phyloP scores from a whole-genome alignment of 64 coral and sea anemone species.

The Montipora cactus region DNA sequence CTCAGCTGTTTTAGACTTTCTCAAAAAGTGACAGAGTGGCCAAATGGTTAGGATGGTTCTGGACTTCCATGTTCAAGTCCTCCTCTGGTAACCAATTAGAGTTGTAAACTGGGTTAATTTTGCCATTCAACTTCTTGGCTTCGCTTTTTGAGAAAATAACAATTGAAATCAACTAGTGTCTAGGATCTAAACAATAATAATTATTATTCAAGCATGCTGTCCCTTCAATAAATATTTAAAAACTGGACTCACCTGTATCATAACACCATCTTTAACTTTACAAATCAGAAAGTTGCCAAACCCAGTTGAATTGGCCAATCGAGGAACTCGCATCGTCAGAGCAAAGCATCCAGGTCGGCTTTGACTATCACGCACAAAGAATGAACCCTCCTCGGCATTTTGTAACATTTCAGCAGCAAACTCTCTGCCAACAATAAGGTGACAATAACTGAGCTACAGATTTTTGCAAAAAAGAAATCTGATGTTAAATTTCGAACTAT shows the following conservation, averaged over 20 bases:
- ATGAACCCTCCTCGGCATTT: conserved; percentile 87
- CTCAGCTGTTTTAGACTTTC: no score
- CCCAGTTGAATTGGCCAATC: conserved; percentile 70
- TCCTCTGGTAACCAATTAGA: no score
- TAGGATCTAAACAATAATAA: no score
- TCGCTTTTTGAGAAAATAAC: background rate
- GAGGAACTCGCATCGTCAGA: conserved; percentile 84
- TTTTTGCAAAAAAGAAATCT: background rate
- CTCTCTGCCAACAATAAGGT: conserved; percentile 61
- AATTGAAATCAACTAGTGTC: no score
- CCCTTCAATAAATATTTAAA: no score
- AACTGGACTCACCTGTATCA: conserved; percentile 68
- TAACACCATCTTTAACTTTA: conserved; percentile 71
- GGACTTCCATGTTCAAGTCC: background rate
- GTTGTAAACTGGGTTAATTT: no score
- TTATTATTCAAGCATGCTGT: no score
- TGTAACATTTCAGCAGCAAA: conserved; percentile 88
- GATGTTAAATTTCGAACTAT: background rate
- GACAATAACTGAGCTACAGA: background rate
- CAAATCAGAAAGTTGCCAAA: conserved; percentile 92
- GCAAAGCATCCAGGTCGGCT: conserved; percentile 90
- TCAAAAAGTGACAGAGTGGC: no score
- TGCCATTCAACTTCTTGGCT: no score
- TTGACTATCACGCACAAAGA: conserved; percentile 98
- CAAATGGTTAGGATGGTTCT: no score